Base-by-base conservation (phyloP, 2,888 invertebrate species). In the Drosophila emarginata region DNA sequence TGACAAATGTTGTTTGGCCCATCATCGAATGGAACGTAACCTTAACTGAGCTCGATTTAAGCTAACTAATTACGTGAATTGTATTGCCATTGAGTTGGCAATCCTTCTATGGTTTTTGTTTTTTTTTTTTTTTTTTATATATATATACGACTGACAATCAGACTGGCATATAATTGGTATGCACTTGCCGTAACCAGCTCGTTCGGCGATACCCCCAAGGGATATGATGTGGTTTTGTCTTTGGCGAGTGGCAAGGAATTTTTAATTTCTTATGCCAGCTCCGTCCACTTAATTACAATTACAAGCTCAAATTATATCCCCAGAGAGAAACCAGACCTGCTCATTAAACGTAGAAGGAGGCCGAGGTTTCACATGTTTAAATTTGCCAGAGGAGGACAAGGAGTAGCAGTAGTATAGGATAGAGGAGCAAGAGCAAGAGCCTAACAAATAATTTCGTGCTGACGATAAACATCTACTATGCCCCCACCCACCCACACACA, bases 381-480 rank as follows among this genome's bases (percentile, higher is more conserved):
- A n/a, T 28, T 14, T 45, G 45, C 45, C 45, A 45, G 3, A 45
- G 14, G 15, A 15, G 15, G 14, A 14, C 7, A 14, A 14, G 7
- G 14, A 39, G 39, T 9, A 45, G 0, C 2, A 14, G n/a, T 28
- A 28, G 28, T 28, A n/a, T n/a, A 9, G 26, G 26, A 52, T 12
- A 36, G 56, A 12, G 28, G 53, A 28, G 53, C 28, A 14, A 52
- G 40, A 45, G 51, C 12, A 4, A 26, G 12, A 53, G 72, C 67
- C 65, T 64, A 68, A 76, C 77, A 73, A 77, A 76, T 77, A 77
- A 73, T 76, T 76, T 77, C 76, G 76, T 77, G 76, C 77, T 64
- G 66, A 64, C 63, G 76, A 76, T 76, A 69, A 67, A 67, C 67
- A 76, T 76, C 76, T 67, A 36, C 53, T 69, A 50, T 64, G 63